Evolutionary conservation across 2,888 invertebrate species (phyloP).

Genomic region (Apoda limacodes): DNA sequence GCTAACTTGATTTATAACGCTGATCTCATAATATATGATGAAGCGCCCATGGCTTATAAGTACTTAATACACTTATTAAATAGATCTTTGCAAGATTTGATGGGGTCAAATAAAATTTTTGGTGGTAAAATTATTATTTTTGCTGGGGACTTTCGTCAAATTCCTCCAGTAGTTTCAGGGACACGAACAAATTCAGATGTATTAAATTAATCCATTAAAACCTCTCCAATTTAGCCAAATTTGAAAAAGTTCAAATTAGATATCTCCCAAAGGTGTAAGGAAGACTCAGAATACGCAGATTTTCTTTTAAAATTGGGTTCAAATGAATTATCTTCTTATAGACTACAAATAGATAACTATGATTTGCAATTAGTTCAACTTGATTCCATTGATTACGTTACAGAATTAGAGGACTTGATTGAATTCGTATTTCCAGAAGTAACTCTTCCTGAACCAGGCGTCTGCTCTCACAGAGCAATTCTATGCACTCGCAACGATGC

Average conservation of each 20-base stretch:
- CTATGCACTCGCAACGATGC: too few species aligned
- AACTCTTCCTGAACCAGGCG: too few species aligned
- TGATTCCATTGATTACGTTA: too few species aligned
- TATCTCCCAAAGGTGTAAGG: constrained; percentile 13
- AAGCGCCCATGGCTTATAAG: constrained; percentile 4
- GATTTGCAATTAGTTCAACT: too few species aligned
- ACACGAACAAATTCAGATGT: constrained; percentile 7
- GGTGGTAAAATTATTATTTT: constrained; percentile 16
- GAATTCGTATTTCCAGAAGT: too few species aligned
- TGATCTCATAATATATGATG: constrained; percentile 1
- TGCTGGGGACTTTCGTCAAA: constrained; percentile 15
- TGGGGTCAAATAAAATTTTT: constrained; percentile 9
- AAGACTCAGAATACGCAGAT: too few species aligned
- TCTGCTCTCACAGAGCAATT: too few species aligned
- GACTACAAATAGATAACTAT: too few species aligned
- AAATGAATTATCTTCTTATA: too few species aligned
- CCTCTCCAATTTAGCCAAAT: constrained; percentile 9
- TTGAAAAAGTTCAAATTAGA: constrained; percentile 7
- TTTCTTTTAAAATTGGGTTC: too few species aligned
- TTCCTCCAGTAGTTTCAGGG: constrained; percentile 11
- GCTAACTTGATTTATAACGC: background rate
- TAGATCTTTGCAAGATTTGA: constrained; percentile 3
- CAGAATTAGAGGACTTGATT: too few species aligned
- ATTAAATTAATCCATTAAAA: constrained; percentile 4
- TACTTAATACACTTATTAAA: constrained; percentile 3